Conservation (phyloP, 2,888 invertebrate species). For the Tolmerus cingulatus region DNA sequence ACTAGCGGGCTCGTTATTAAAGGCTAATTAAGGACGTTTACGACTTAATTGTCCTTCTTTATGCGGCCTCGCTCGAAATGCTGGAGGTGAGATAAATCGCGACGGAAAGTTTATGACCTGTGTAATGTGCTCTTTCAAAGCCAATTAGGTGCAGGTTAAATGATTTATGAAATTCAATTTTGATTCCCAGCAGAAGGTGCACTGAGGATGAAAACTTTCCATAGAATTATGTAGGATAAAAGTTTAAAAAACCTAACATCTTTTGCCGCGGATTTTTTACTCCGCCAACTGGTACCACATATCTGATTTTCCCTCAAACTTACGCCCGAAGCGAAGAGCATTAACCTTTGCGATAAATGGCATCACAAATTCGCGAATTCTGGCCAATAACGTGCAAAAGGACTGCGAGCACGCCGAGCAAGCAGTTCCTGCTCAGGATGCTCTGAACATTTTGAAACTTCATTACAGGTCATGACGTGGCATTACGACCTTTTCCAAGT, state of each 20-base stretch:
- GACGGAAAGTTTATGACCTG: slow-evolving; percentile 10
- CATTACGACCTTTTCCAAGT: slow-evolving; percentile 3
- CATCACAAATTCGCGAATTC: not conserved
- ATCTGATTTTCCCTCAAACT: not conserved
- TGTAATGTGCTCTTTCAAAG: slow-evolving; percentile 3
- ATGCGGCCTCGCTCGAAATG: slow-evolving; percentile 5
- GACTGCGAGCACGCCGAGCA: not conserved
- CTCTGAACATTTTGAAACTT: slow-evolving; percentile 7
- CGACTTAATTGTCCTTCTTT: slow-evolving; percentile 35
- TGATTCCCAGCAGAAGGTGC: not conserved
- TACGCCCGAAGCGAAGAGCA: not conserved
- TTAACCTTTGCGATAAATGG: not conserved
- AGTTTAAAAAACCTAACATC: not conserved
- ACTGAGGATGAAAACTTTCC: not conserved
- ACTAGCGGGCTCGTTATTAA: slow-evolving; percentile 1
- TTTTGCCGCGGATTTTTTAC: not conserved
- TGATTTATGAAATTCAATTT: slow-evolving; percentile 37
- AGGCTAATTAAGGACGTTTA: slow-evolving; percentile 35
- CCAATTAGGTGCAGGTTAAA: slow-evolving; percentile 16
- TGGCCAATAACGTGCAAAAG: not conserved
- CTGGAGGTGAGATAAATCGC: slow-evolving; percentile 11
- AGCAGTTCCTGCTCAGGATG: not conserved
- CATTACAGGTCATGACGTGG: slow-evolving; percentile 3
- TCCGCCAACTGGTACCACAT: not conserved
- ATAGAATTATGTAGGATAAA: not conserved